A percentile compares a stretch with the other conserved stretches of the same genome.
Evolutionary conservation across 2,888 invertebrate species (phyloP).

Genomic region (Petrophora chlorosata): DNA sequence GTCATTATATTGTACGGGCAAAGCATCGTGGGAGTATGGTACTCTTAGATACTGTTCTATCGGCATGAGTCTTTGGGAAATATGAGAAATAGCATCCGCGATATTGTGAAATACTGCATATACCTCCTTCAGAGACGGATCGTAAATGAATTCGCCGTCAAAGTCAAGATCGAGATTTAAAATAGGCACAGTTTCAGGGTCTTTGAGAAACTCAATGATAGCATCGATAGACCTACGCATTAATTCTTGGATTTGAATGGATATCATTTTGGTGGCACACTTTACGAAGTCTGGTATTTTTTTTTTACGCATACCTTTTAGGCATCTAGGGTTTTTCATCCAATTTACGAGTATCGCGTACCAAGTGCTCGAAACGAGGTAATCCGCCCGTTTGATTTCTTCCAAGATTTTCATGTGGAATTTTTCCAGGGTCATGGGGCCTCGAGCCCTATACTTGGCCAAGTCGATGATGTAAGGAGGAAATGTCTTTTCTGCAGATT

Average conservation of each 20-base stretch:
- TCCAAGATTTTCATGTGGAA: constrained; percentile 64
- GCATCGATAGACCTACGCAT: constrained; percentile 87
- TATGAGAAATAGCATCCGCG: constrained; percentile 79
- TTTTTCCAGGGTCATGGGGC: constrained; percentile 64
- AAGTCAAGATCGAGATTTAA: constrained; percentile 84
- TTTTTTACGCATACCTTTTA: constrained; percentile 66
- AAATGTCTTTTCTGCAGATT: constrained; percentile 77
- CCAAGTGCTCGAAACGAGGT: constrained; percentile 74
- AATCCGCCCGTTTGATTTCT: constrained; percentile 70
- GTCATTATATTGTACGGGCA: constrained; percentile 84
- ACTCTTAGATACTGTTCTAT: constrained; percentile 79
- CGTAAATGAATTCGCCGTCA: constrained; percentile 80
- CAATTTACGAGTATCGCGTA: constrained; percentile 70
- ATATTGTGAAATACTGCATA: constrained; percentile 83
- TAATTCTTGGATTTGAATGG: constrained; percentile 85
- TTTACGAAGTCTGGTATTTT: constrained; percentile 66
- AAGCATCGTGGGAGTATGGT: constrained; percentile 70
- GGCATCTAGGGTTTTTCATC: constrained; percentile 77
- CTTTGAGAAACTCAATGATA: constrained; percentile 81
- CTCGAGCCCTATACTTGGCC: constrained; percentile 67
- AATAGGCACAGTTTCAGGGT: constrained; percentile 83
- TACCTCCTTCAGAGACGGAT: constrained; percentile 85
- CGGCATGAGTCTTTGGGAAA: constrained; percentile 84
- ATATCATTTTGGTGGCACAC: constrained; percentile 76
- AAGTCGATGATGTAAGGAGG: constrained; percentile 83